These are phyloP conservation scores for Leptodirus hochenwartii DNA, from an alignment of 2,888 invertebrate genomes.

Conservation along the genomic window DNA sequence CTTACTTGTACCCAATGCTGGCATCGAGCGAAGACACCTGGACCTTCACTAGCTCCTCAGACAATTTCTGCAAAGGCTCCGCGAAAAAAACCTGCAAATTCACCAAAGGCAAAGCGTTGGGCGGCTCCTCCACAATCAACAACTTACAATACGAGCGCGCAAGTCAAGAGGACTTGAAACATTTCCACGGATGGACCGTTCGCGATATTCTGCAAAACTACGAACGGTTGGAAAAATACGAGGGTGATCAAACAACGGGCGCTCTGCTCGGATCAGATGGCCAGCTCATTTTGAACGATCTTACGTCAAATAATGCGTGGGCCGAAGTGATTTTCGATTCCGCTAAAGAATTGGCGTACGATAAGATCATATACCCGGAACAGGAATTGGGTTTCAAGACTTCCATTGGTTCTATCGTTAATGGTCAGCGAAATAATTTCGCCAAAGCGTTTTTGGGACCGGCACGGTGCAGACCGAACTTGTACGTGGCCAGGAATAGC, in stretches of 20 bases:
- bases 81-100: constrained; percentile 18
- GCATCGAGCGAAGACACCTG: constrained; percentile 14
- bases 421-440: constrained; percentile 61
- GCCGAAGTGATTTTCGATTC: too few relatives aligned
- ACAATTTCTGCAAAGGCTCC: constrained; percentile 17
- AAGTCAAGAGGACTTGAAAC: constrained; percentile 61
- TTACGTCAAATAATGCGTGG: too few relatives aligned
- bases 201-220: too few relatives aligned
- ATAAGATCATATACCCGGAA: too few relatives aligned
- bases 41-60: constrained; percentile 17
- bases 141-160: constrained; percentile 26
- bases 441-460: constrained; percentile 64
- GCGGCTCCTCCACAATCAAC: constrained; percentile 31
- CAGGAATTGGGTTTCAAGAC: too few relatives aligned
- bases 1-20: constrained; percentile 12
- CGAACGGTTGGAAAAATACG: too few relatives aligned
- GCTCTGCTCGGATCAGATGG: too few relatives aligned
- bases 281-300: too few relatives aligned
- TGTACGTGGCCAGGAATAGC: constrained; percentile 58
- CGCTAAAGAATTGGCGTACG: too few relatives aligned
- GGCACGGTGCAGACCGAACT: constrained; percentile 42
- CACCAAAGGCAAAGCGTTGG: constrained; percentile 30
- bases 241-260: too few relatives aligned
- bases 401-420: constrained; percentile 19
- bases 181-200: too few relatives aligned